These are phyloP conservation scores for Dermochelys coriacea DNA, from an alignment of 2,797 vertebrate genomes.

Conservation along the genomic window DNA sequence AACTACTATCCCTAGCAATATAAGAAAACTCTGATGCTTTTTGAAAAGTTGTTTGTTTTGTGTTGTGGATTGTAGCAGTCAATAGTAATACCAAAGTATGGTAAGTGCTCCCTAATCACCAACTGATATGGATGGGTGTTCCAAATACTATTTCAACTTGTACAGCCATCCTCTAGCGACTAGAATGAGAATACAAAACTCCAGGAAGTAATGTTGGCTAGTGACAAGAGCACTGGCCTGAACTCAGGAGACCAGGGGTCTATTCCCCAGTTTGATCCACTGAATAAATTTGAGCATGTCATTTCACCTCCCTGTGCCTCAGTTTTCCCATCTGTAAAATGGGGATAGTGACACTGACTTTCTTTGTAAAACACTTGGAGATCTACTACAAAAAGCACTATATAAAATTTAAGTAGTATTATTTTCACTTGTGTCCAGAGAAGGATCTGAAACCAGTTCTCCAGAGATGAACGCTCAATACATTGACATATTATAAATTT, in stretches of 20 bases:
- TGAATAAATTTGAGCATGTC: not conserved
- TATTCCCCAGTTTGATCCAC: no score
- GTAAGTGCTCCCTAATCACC: not conserved
- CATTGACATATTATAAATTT: not conserved
- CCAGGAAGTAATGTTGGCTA: not conserved
- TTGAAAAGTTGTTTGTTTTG: not conserved
- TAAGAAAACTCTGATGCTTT: not conserved
- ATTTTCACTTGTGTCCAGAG: not conserved
- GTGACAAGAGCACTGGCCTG: no score
- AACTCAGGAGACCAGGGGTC: no score
- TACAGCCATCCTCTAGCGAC: no score
- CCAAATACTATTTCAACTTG: not conserved
- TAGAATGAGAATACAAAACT: no score
- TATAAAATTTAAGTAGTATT: not conserved
- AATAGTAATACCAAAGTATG: not conserved
- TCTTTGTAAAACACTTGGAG: not conserved
- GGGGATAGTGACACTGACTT: not conserved
- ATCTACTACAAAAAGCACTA: not conserved
- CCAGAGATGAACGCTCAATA: not conserved
- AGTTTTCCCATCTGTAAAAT: not conserved
- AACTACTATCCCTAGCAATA: not conserved
- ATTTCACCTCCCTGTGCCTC: not conserved
- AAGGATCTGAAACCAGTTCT: not conserved
- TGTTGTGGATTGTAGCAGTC: not conserved
- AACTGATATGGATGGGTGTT: rapidly evolving